Evolutionary conservation across 2,797 vertebrate genomes (phyloP).

Genomic region (Australoheros facetus): DNA sequence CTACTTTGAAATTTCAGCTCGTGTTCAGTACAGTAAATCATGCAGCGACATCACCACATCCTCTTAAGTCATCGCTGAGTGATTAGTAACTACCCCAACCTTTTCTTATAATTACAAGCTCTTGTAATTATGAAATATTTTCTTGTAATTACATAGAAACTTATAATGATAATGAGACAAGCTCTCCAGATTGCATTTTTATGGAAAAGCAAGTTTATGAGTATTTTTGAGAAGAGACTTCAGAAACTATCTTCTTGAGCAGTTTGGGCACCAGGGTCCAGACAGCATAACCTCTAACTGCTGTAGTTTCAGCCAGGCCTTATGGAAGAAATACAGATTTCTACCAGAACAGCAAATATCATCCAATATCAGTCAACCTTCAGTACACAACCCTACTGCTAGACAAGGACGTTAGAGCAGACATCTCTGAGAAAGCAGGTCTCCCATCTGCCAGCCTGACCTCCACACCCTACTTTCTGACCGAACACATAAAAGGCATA

Average conservation of each 20-base stretch:
- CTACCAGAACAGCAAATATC: neutral
- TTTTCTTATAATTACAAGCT: neutral
- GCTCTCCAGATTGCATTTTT: neutral
- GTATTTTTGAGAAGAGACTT: neutral
- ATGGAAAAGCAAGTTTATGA: neutral
- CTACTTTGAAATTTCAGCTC: neutral
- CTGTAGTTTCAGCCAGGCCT: neutral
- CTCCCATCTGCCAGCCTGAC: neutral
- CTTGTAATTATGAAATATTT: neutral
- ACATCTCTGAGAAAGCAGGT: neutral
- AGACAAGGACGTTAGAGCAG: neutral
- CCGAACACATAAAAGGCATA: neutral
- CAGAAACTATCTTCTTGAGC: neutral
- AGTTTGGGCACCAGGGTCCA: neutral
- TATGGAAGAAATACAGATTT: neutral
- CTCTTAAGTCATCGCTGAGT: neutral
- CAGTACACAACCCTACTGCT: neutral
- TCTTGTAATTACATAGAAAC: neutral
- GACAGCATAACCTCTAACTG: neutral
- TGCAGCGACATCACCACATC: neutral
- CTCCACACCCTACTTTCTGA: neutral
- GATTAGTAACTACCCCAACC: neutral
- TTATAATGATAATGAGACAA: neutral
- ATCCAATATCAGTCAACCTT: neutral
- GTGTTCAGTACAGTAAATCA: neutral